phyloP scores from a whole-genome alignment of 1,140 invertebrate genomes.

The Trichomalopsis sarcophagae region DNA sequence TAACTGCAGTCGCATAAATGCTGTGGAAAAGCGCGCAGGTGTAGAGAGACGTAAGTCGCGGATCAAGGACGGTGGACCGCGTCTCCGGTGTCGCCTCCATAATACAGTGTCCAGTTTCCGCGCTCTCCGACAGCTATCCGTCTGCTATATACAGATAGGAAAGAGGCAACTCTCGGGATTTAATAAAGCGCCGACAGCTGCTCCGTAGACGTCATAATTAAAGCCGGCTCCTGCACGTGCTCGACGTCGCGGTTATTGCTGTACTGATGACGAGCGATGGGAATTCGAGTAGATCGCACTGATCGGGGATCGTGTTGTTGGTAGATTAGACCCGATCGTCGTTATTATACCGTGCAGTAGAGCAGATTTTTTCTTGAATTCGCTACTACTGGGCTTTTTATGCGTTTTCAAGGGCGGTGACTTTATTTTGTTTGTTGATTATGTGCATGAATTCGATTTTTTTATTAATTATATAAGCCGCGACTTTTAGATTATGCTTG shows the following conservation, averaged over 20 bases:
- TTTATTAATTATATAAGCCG: no score
- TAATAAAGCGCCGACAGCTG: constrained; percentile 14
- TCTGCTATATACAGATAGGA: not conserved
- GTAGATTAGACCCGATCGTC: not conserved
- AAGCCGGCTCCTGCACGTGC: not conserved
- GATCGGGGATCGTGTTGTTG: not conserved
- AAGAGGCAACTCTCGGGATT: not conserved
- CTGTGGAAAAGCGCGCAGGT: not conserved
- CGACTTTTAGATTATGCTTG: no score
- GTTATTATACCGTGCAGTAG: not conserved
- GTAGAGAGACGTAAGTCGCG: not conserved
- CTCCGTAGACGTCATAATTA: constrained; percentile 1
- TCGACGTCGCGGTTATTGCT: not conserved
- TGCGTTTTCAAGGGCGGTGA: not conserved
- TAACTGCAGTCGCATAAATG: constrained; percentile 17
- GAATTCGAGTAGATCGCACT: not conserved
- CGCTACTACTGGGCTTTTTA: not conserved
- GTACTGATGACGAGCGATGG: not conserved
- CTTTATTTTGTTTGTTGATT: no score
- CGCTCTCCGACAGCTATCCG: not conserved
- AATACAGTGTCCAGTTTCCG: constrained; percentile 51
- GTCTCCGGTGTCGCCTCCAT: constrained; percentile 44
- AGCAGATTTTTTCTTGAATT: not conserved
- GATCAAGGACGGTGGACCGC: constrained; percentile 11
- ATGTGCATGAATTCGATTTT: no score